Conservation (phyloP, 53 echinoderm and acorn worm species). For the Henricia sp. region DNA sequence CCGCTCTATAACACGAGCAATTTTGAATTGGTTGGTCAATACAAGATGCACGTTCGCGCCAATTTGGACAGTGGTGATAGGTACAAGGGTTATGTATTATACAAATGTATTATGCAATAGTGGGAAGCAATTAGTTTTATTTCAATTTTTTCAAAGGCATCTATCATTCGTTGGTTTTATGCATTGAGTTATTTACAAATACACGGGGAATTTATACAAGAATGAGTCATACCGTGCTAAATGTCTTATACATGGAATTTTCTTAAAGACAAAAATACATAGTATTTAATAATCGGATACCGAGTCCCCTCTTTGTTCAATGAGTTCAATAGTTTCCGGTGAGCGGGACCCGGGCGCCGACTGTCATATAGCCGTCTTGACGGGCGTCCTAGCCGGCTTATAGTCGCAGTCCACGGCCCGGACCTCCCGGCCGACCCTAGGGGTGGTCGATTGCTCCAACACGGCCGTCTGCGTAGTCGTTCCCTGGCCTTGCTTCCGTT, state of each 20-base stretch:
- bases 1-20: too few species aligned
- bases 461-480: conserved; percentile 73
- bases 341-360: conserved; percentile 30
- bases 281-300: conserved; percentile 25
- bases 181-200: not conserved
- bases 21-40: too few species aligned
- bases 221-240: not conserved
- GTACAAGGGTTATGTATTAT: too few species aligned
- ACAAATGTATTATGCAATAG: too few species aligned
- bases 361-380: conserved; percentile 53
- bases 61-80: too few species aligned
- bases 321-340: conserved; percentile 23
- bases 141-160: not conserved
- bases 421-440: conserved; percentile 16
- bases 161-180: not conserved
- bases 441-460: conserved; percentile 65
- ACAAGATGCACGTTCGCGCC: too few species aligned
- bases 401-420: conserved; percentile 21
- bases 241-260: not conserved
- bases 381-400: conserved; percentile 28
- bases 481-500: conserved; percentile 41
- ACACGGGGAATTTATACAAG: not conserved
- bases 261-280: not conserved
- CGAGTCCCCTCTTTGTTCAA: conserved; percentile 16
- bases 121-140: too few species aligned